Percentiles rank a stretch among this genome's conserved stretches.
Evolutionary conservation across 2,888 invertebrate genomes (phyloP).

Genomic region (Sipha maydis): DNA sequence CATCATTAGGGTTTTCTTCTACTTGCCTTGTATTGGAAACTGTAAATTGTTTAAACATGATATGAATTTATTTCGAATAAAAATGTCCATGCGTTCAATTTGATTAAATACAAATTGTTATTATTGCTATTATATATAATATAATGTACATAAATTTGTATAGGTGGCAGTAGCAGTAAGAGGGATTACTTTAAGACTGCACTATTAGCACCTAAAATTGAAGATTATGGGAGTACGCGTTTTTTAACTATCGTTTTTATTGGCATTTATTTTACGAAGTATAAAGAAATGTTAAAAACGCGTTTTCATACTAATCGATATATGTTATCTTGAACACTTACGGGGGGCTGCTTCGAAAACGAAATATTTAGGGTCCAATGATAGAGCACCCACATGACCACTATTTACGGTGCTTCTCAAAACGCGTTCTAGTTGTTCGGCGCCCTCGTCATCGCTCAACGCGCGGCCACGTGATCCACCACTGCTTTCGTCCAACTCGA

Average conservation of each 20-base stretch:
- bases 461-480: conserved; percentile 71
- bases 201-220: no score
- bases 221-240: no score
- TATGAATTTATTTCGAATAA: no score
- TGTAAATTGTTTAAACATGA: conserved; percentile 65
- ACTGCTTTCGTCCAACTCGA: conserved; percentile 79
- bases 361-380: conserved; percentile 83
- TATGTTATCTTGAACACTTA: conserved; percentile 69
- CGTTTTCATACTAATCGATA: not conserved
- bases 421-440: conserved; percentile 70
- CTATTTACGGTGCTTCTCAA: conserved; percentile 77
- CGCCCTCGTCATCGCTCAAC: conserved; percentile 66
- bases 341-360: conserved; percentile 77
- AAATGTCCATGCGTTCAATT: no score
- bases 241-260: no score
- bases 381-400: conserved; percentile 81
- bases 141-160: no score
- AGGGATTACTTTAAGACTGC: no score
- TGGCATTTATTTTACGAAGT: no score
- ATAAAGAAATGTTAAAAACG: not conserved
- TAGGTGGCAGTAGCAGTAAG: no score
- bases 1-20: conserved; percentile 68
- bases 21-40: conserved; percentile 70
- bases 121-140: no score
- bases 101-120: no score